A percentile compares a stretch with the other conserved stretches of the same genome.
phyloP scores from a whole-genome alignment of 2,888 invertebrate species.

The Ennomos erosarius region DNA sequence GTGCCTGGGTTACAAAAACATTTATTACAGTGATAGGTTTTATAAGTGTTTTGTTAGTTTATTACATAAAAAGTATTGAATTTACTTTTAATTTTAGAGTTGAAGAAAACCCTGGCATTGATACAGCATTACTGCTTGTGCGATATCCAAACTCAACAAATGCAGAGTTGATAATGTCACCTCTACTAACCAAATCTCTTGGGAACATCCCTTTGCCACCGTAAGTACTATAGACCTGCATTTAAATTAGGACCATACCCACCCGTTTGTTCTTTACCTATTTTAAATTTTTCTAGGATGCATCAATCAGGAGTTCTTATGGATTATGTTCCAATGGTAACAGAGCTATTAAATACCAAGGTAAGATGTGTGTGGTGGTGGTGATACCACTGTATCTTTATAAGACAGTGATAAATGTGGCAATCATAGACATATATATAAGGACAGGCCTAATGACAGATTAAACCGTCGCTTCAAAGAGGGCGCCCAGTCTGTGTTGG shows the following conservation, averaged over 20 bases:
- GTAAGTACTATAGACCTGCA: conserved; percentile 60
- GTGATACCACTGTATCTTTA: no score
- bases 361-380: conserved; percentile 40
- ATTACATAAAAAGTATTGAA: no score
- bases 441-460: no score
- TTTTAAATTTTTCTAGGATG: conserved; percentile 63
- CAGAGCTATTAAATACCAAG: conserved; percentile 81
- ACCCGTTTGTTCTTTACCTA: no score
- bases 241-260: no score
- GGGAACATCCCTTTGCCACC: conserved; percentile 75
- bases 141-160: conserved; percentile 83
- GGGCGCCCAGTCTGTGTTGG: no score
- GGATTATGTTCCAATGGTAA: conserved; percentile 86
- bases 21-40: no score
- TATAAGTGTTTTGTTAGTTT: no score
- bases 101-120: conserved; percentile 75
- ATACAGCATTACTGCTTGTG: conserved; percentile 84
- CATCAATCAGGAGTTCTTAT: conserved; percentile 80
- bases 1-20: no score
- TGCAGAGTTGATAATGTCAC: conserved; percentile 79
- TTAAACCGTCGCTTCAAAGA: no score
- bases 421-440: no score
- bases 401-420: no score
- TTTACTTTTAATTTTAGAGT: conserved; percentile 53
- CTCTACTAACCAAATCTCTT: conserved; percentile 73